Base-by-base conservation (phyloP, 2,888 invertebrate genomes). In the Chironomus tentans region DNA sequence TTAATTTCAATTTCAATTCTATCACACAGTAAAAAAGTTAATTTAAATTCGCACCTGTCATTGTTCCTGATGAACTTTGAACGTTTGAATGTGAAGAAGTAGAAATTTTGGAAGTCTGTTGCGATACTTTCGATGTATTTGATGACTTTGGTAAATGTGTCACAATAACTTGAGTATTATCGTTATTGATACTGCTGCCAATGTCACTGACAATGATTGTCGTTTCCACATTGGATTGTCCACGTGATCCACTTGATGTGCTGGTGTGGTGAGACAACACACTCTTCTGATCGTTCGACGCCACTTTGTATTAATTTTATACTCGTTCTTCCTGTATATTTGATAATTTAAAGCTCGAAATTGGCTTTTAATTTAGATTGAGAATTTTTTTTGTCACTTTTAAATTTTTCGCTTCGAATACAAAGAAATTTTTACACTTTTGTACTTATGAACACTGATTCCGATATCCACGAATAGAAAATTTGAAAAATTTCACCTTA, bases 211-310 rank as follows among this genome's bases (percentile, higher is more conserved):
- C 72, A 72, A 62, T 62, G 13, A 72, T 72, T 50, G 72, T 62
- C 18, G 72, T 18, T 61, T 28, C 15, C 46, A 18, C 61, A 10
- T 28, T 12, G 24, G 72, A 72, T 62, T 72, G 72, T 62, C 72
- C 62, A 28, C 61, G 72, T 12, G 38, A 62, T 38, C 12, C 1
- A 15, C 15, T 56, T 18, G 56, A 21, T n/a, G 65, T 50, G 72
- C 18, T 72, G 61, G 61, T 68, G n/a, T 38, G 65, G 18, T 10
- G 65, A 13, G n/a, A 38, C 61, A 61, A 38, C 61, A 50, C 28
- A 15, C 38, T 15, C 28, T 72, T 72, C 15, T 72, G 56, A 62
- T 72, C 72, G 72, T 72, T 72, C 3, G 72, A 72, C 72, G 72
- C 72, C 72, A 72, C 72, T 72, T 72, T 72, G 70, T 50, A n/a